These are phyloP conservation scores for Hydropotes inermis DNA, from an alignment of 2,113 vertebrate species.

Conservation along the genomic window DNA sequence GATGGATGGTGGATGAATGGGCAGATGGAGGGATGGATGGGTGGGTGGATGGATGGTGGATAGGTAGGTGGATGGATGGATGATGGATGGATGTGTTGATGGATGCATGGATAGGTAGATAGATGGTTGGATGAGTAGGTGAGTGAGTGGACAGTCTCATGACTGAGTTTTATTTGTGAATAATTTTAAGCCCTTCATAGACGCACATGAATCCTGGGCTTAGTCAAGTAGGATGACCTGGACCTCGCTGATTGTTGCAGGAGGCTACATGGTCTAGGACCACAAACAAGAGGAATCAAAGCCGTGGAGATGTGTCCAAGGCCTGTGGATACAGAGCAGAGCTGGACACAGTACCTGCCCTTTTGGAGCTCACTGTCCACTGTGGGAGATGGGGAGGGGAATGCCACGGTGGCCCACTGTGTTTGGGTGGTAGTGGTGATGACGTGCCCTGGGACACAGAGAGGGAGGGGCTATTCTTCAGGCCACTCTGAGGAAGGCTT, in stretches of 20 bases:
- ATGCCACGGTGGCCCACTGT: fast-evolving
- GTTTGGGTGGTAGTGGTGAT: background rate
- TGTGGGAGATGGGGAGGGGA: background rate
- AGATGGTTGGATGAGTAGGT: background rate
- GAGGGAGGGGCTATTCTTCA: background rate
- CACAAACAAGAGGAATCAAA: background rate
- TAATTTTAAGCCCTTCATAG: background rate
- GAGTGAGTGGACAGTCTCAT: background rate
- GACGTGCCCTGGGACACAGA: background rate
- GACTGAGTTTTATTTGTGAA: background rate
- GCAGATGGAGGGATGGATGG: fast-evolving
- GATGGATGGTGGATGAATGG: background rate
- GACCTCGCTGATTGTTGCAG: background rate
- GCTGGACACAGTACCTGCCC: fast-evolving
- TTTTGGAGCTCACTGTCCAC: background rate
- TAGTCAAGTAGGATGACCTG: background rate
- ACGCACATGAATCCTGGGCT: background rate
- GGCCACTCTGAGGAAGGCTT: background rate
- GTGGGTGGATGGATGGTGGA: background rate
- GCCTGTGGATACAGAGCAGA: background rate
- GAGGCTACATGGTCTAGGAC: background rate
- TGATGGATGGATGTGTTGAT: background rate
- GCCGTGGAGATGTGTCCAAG: background rate
- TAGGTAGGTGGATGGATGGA: background rate
- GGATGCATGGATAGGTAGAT: background rate